phyloP scores from a whole-genome alignment of 2,797 vertebrate genomes.

The Ceyx erithaca region DNA sequence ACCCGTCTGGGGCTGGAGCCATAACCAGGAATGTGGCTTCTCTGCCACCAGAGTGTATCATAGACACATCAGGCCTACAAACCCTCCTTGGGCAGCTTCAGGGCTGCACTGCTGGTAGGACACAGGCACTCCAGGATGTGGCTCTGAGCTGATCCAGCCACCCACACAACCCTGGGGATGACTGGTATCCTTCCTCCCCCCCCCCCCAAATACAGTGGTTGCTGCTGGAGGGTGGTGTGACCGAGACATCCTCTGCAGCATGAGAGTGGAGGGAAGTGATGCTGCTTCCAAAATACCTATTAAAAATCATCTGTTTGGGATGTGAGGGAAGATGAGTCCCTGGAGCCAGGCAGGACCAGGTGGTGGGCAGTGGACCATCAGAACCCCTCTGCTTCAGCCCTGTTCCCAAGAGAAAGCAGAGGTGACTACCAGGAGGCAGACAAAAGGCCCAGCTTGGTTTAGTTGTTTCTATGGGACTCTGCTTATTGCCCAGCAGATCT shows the following conservation, averaged over 20 bases:
- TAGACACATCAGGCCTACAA: background rate
- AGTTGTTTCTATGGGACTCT: background rate
- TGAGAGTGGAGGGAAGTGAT: background rate
- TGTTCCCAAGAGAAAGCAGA: background rate
- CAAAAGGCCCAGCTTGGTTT: background rate
- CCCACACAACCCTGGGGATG: background rate
- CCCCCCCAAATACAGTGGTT: background rate
- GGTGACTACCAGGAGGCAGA: background rate
- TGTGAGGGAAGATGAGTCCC: background rate
- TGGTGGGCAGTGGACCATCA: background rate
- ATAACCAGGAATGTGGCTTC: background rate
- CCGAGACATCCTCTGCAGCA: background rate
- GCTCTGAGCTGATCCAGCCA: background rate
- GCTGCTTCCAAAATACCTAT: background rate
- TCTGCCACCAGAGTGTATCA: background rate
- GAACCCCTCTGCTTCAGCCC: background rate
- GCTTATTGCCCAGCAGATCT: background rate
- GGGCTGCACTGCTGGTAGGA: background rate
- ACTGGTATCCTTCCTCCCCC: background rate
- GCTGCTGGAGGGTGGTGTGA: background rate
- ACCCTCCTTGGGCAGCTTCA: background rate
- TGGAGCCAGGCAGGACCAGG: background rate
- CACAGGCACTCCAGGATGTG: rapidly evolving
- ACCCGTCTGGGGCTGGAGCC: background rate
- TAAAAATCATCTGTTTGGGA: background rate